Percentiles rank a stretch among this genome's conserved stretches.
Conservation (phyloP, 2,888 invertebrate genomes). For the Adela reaumurella region DNA sequence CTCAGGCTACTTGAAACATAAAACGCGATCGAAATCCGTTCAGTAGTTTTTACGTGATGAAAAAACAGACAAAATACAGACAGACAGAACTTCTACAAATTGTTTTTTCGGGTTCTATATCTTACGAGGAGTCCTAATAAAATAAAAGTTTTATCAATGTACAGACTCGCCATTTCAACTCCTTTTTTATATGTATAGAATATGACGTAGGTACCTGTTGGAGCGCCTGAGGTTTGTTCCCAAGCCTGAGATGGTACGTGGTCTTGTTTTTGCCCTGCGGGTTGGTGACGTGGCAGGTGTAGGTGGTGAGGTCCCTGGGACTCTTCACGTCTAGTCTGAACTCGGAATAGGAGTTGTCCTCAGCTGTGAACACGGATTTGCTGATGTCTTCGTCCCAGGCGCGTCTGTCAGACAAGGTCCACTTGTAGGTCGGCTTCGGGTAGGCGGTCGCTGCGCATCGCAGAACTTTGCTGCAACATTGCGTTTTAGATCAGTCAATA, state of each 20-base stretch:
- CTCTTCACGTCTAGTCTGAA: not conserved
- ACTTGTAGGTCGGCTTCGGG: not conserved
- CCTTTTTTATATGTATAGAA: too few relatives aligned
- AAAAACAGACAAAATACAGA: too few relatives aligned
- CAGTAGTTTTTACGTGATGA: too few relatives aligned
- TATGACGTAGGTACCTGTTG: too few relatives aligned
- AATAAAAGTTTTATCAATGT: too few relatives aligned
- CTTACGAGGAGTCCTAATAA: too few relatives aligned
- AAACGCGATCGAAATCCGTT: too few relatives aligned
- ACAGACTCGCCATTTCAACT: too few relatives aligned
- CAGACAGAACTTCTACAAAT: too few relatives aligned
- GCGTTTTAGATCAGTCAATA: too few relatives aligned
- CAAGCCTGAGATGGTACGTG: not conserved
- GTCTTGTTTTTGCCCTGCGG: not conserved
- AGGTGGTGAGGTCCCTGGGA: not conserved
- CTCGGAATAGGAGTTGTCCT: not conserved
- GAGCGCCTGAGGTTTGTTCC: not conserved
- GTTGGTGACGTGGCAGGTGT: not conserved
- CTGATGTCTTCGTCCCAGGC: not conserved
- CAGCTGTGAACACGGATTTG: not conserved
- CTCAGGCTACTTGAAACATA: too few relatives aligned
- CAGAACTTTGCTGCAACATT: not conserved
- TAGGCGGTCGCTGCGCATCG: not conserved
- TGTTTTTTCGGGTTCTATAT: too few relatives aligned
- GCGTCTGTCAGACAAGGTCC: not conserved